Percentiles rank a stretch among this genome's conserved stretches.
Evolutionary conservation across 2,888 invertebrate genomes (phyloP).

Genomic region (Dicyrtoma fusca): DNA sequence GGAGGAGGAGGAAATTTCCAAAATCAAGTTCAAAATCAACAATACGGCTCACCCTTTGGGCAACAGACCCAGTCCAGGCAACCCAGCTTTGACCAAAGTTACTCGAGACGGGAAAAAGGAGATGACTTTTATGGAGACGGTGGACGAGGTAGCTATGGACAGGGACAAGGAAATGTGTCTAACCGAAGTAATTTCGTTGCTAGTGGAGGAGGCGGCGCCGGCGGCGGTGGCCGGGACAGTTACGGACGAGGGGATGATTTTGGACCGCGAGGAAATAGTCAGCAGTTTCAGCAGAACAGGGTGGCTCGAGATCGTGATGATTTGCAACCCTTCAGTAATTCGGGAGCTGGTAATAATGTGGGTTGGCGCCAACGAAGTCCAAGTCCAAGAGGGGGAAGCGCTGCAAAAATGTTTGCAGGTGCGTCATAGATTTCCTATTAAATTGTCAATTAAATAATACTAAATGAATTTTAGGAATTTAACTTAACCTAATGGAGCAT

Average conservation of each 20-base stretch:
- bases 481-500: too few relatives aligned
- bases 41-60: slow-evolving; percentile 7
- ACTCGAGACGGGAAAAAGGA: slow-evolving; percentile 9
- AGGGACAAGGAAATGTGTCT: not conserved
- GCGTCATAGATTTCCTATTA: not conserved
- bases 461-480: not conserved
- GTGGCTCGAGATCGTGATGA: slow-evolving; percentile 1
- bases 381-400: not conserved
- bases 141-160: slow-evolving; percentile 10
- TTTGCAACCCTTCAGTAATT: not conserved
- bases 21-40: slow-evolving; percentile 1
- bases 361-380: slow-evolving; percentile 27
- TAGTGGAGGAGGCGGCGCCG: not conserved
- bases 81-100: slow-evolving; percentile 6
- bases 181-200: not conserved
- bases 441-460: not conserved
- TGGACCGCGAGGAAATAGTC: not conserved
- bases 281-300: slow-evolving; percentile 15
- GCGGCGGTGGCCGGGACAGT: not conserved
- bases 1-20: not conserved
- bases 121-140: slow-evolving; percentile 14
- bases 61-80: slow-evolving; percentile 11
- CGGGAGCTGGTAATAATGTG: not conserved
- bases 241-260: not conserved
- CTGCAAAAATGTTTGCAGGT: not conserved